phyloP scores from a whole-genome alignment of 2,113 vertebrate genomes.

The Scomber japonicus region DNA sequence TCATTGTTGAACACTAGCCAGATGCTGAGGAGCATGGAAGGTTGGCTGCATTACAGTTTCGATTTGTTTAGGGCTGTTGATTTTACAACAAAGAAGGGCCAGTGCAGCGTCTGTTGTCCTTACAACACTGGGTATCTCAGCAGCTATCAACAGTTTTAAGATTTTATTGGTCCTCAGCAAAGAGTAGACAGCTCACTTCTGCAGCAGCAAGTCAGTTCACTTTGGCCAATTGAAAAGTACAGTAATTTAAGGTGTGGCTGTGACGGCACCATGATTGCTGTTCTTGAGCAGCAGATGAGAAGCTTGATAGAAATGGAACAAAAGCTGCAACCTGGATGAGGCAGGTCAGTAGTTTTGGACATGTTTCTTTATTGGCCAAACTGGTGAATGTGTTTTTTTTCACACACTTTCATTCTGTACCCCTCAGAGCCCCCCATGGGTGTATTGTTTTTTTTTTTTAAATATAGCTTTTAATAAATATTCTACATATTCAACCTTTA shows the following conservation, averaged over 20 bases:
- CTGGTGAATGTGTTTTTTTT: too few species aligned
- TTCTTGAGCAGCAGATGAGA: conserved; percentile 21
- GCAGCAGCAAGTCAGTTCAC: neutral
- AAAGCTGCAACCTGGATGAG: conserved; percentile 21
- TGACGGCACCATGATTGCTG: neutral
- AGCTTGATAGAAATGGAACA: conserved; percentile 23
- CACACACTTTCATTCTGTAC: too few species aligned
- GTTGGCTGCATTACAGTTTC: conserved; percentile 30
- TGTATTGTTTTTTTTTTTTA: too few species aligned
- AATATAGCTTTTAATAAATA: too few species aligned
- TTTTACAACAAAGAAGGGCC: conserved; percentile 20
- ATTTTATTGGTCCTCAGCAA: conserved; percentile 15
- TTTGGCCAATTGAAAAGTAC: conserved; percentile 13
- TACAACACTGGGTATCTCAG: conserved; percentile 27
- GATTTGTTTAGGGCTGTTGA: conserved; percentile 33
- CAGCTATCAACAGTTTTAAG: conserved; percentile 41
- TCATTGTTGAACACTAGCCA: conserved; percentile 19
- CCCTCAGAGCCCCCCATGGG: too few species aligned
- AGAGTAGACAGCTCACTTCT: conserved; percentile 30
- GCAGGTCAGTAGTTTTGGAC: conserved; percentile 11
- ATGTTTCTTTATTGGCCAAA: conserved; percentile 9
- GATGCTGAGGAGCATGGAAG: conserved; percentile 7
- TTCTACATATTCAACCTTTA: too few species aligned
- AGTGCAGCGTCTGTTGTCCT: conserved; percentile 44
- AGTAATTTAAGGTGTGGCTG: conserved; percentile 21